Evolutionary conservation across 2,888 invertebrate genomes (phyloP), one percentile per base, ranked within the genome.

Genomic region (Acanthosoma haemorrhoidale): DNA sequence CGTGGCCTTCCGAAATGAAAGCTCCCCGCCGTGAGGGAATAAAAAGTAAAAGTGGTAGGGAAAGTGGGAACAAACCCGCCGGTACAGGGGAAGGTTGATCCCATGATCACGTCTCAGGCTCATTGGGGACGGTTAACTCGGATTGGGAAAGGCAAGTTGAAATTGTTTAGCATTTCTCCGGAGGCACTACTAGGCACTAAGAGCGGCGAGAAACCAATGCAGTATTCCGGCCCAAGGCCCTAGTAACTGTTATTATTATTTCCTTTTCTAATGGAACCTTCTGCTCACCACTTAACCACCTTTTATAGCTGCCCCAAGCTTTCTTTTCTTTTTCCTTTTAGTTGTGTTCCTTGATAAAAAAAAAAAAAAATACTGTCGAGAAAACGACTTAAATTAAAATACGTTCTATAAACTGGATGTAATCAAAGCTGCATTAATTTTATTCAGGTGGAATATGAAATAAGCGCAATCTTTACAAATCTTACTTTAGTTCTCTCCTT

Each of bases 101-200:
- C n/a, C 25, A 29, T 21, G 51, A 29, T 51, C 51, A 51, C 51
- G 51, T 51, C 51, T 25, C 25, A 51, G 25, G 25, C 25, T 51
- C 51, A 51, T 51, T 25, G 51, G 29, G 51, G 51, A 51, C 51
- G 51, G 25, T 51, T 25, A n/a, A n/a, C n/a, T n/a, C n/a, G n/a
- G n/a, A n/a, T n/a, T n/a, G 21, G 51, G 51, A n/a, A 25, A 25
- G 51, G 43, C 13, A 25, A 21, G 25, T 51, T 51, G 21, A 51
- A 51, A 51, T 51, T 51, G 51, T 51, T 51, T 51, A 51, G 51
- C 51, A 51, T 51, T 51, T 51, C 51, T 51, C 51, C 51, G 25
- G 13, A 13, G 43, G 41, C 8, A 9, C n/a, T n/a, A n/a, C n/a
- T n/a, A n/a, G n/a, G n/a, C n/a, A n/a, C n/a, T n/a, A n/a, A n/a